A percentile compares a stretch with the other conserved stretches of the same genome.
Conservation (phyloP, 2,113 vertebrate genomes). For the Aldabrachelys gigantea region DNA sequence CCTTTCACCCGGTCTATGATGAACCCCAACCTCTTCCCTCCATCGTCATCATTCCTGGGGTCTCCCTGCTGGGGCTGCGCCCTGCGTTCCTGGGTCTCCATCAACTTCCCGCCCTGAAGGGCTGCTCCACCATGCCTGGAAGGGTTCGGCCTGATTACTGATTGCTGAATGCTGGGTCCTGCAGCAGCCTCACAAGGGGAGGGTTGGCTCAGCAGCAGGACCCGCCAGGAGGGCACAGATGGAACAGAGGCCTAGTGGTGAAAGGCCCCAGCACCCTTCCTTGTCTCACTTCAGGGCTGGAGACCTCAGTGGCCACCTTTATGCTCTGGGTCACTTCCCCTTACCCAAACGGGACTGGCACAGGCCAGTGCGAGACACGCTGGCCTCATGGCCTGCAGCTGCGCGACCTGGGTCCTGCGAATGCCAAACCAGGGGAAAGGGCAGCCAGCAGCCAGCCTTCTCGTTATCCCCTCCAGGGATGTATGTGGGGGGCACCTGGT, state of each 20-base stretch:
- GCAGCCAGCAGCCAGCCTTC: neutral
- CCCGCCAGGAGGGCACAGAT: neutral
- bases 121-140: neutral
- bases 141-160: neutral
- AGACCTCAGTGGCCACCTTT: neutral
- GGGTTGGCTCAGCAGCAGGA: neutral
- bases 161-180: neutral
- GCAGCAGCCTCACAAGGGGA: neutral
- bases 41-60: neutral
- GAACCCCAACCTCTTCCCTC: slow-evolving; percentile 14
- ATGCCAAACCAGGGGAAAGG: neutral
- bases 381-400: neutral
- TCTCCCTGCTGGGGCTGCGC: neutral
- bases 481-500: neutral
- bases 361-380: neutral
- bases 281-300: neutral
- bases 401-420: neutral
- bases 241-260: neutral
- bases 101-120: neutral
- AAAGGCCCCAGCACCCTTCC: neutral
- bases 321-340: neutral
- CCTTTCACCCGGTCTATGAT: slow-evolving; percentile 62
- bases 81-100: neutral
- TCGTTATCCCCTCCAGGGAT: neutral
- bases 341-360: neutral